Percentiles rank a stretch among this genome's conserved stretches.
phyloP scores from a whole-genome alignment of 2,797 vertebrate species.

The Gymnoscopelus braueri region DNA sequence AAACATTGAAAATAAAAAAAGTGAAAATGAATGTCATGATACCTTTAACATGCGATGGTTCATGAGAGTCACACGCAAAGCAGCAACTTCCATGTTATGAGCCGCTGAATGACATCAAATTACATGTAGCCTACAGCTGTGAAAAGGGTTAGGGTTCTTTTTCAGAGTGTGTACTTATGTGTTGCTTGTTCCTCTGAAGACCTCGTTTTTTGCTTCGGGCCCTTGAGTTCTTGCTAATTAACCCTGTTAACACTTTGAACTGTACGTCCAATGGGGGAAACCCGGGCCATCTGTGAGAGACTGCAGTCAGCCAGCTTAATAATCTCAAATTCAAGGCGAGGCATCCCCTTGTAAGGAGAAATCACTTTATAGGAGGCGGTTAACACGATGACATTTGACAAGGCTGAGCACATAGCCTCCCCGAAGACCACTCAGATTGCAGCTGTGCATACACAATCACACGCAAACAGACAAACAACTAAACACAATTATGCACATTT shows the following conservation, averaged over 20 bases:
- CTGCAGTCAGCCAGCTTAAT: constrained; percentile 39
- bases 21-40: too few relatives aligned
- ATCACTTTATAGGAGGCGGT: constrained; percentile 34
- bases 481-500: too few relatives aligned
- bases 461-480: neutral
- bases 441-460: neutral
- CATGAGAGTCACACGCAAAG: too few relatives aligned
- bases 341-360: constrained; percentile 37
- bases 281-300: constrained; percentile 44
- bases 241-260: constrained; percentile 65
- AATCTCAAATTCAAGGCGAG: constrained; percentile 34
- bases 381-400: constrained; percentile 50
- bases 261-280: constrained; percentile 59
- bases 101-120: too few relatives aligned
- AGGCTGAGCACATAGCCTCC: constrained; percentile 28
- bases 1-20: too few relatives aligned
- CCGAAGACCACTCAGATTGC: neutral
- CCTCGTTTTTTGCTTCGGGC: constrained; percentile 32
- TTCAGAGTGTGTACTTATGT: neutral
- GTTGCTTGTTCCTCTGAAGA: neutral
- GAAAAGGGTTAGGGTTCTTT: too few relatives aligned
- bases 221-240: constrained; percentile 58
- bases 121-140: too few relatives aligned
- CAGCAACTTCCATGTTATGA: too few relatives aligned
- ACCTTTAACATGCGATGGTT: too few relatives aligned